Evolutionary conservation across 2,888 invertebrate species (phyloP), one percentile per base, ranked within the genome.

Genomic region (Willowsia nigromaculata): DNA sequence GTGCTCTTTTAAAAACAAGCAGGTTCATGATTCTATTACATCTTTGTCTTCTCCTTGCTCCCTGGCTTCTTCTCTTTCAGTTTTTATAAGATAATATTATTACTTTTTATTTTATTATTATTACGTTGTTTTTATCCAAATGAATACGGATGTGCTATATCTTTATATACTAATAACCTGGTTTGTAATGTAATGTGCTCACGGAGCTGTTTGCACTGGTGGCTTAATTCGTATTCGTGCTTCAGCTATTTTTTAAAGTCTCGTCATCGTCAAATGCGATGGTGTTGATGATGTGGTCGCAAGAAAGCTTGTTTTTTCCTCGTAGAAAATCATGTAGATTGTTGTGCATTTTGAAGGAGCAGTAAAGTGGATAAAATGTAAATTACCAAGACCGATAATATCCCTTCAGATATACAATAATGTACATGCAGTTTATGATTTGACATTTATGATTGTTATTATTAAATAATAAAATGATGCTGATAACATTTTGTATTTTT

Each of bases 101-200:
- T 59, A 59, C 18, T 27, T 78, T 33, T 78, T 53, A 76, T 76
- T 71, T 76, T 56, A 50, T 78, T 53, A 50, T 53, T 53, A 78
- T 78, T 78, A 78, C 53, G 50, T 37, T 50, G 78, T 33, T 53
- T 50, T 78, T 33, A 56, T 80, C 30, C 37, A 76, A 76, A 76
- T 76, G 76, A 76, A 76, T 76, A 76, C 76, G 76, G 76, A 76
- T 76, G 76, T 76, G 50, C 76, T 6, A 76, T 76, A 76, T 53
- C 50, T 53, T 53, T 27, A 50, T 30, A 37, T 40, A 43, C 71
- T 50, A 76, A 76, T 76, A 76, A 76, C 76, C 76, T 76, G 76
- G 76, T 76, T 76, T 76, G 50, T 50, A 47, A 76, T 27, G n/a
- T n/a, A 47, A 76, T 27, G n/a, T n/a, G 50, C 25, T 33, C 6